These are phyloP conservation scores for Baccha elongata DNA, from an alignment of 2,888 invertebrate genomes.

Conservation along the genomic window DNA sequence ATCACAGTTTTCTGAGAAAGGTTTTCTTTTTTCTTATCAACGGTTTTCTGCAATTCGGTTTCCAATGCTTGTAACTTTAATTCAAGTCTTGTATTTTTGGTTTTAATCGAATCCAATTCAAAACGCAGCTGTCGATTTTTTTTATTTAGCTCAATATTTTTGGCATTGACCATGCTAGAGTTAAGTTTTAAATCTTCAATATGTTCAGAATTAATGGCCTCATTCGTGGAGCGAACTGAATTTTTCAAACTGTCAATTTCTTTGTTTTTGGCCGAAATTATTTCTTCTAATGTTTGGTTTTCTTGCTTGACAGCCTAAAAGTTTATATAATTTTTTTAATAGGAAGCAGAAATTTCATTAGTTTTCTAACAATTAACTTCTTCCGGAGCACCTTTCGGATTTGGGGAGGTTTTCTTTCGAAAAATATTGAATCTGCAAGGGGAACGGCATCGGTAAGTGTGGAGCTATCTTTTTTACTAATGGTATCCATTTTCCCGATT, in stretches of 20 bases:
- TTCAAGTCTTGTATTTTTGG: constrained; percentile 77
- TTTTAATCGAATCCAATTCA: constrained; percentile 78
- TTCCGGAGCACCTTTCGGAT: constrained; percentile 76
- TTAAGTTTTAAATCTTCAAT: constrained; percentile 79
- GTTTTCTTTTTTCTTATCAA: constrained; percentile 5
- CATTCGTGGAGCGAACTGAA: constrained; percentile 78
- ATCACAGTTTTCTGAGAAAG: constrained; percentile 3
- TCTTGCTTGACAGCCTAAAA: constrained; percentile 76
- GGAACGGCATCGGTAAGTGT: constrained; percentile 32
- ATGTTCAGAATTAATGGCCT: constrained; percentile 79
- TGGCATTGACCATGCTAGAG: constrained; percentile 78
- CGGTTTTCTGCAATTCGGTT: constrained; percentile 26
- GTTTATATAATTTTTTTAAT: not conserved
- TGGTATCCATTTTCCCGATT: constrained; percentile 47
- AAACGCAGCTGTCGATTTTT: constrained; percentile 79
- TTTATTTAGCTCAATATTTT: constrained; percentile 80
- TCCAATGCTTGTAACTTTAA: constrained; percentile 75
- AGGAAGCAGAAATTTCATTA: not conserved
- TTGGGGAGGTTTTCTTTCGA: constrained; percentile 73
- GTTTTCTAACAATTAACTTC: constrained; percentile 74
- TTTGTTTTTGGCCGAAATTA: constrained; percentile 77
- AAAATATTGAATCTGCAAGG: constrained; percentile 42
- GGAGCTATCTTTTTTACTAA: constrained; percentile 19
- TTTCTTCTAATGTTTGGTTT: constrained; percentile 77
- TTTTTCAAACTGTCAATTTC: constrained; percentile 79